These are phyloP conservation scores for Cydia fagiglandana DNA, from an alignment of 1,140 invertebrate genomes.

Conservation along the genomic window DNA sequence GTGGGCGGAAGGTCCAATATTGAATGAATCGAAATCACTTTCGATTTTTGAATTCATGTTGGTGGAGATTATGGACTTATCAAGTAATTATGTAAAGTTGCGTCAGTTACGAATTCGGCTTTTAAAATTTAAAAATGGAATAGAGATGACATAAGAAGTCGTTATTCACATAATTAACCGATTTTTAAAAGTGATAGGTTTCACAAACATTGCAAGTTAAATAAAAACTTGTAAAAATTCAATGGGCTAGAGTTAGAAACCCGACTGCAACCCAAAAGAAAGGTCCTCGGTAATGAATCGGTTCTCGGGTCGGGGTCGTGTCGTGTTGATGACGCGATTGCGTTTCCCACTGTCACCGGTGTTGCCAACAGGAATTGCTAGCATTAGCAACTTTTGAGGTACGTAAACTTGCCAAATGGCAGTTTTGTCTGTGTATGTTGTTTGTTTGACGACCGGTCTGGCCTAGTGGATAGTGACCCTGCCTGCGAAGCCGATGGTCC, in stretches of 20 bases:
- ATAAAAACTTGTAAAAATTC: no score
- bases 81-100: slow-evolving; percentile 10
- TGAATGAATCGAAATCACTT: neutral
- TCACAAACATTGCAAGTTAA: no score
- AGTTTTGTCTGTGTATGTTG: no score
- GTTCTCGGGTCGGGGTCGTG: neutral
- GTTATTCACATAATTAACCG: neutral
- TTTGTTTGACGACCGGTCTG: no score
- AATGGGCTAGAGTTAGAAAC: no score
- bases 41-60: slow-evolving; percentile 12
- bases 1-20: slow-evolving; percentile 7
- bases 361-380: no score
- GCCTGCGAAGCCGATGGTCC: no score
- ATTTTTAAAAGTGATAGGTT: neutral
- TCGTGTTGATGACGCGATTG: neutral
- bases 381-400: no score
- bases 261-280: neutral
- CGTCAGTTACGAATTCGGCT: neutral
- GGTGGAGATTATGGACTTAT: neutral
- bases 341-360: neutral
- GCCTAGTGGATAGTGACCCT: no score
- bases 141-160: neutral
- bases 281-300: neutral
- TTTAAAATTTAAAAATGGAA: slow-evolving; percentile 8
- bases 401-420: no score